Evolutionary conservation across 2,113 vertebrate genomes (phyloP), one percentile per base, ranked within the genome.

Genomic region (Callionymus lyra): DNA sequence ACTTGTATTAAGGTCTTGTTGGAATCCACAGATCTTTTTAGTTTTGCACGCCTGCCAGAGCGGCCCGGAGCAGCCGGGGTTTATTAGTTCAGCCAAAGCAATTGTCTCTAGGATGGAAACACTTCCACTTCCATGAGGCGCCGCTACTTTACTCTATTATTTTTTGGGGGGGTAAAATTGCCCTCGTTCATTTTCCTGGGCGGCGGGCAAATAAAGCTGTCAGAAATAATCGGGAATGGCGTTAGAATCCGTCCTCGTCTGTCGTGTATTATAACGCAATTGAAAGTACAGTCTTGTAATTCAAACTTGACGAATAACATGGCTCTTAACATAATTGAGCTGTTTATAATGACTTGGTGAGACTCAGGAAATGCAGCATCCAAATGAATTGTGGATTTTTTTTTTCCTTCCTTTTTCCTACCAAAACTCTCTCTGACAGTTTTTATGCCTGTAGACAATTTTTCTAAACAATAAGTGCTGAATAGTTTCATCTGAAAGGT

Each of bases 151-250:
- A 44, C 82, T 81, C 89, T 88, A 87, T 93, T 89, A 91, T 91
- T 91, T 91, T 84, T 33, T n/a, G n/a, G n/a, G n/a, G n/a, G n/a
- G n/a, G 83, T 82, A 74, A 91, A 92, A 93, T 92, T 92, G 82
- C 84, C 84, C 82, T 86, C 88, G 89, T 96, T 90, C 85, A 89
- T 94, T 91, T 86, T 68, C n/a, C 69, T 68, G 80, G 60, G 76
- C 87, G 89, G 86, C 87, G 89, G 82, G 83, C 83, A 70, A 89
- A 90, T 91, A 87, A 89, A 89, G 86, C 88, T 88, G 84, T 77
- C 83, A 84, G 85, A 86, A 84, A 87, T 91, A 87, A 87, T 87
- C 84, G 81, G 59, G 70, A 59, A 80, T 76, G 85, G 71, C 79
- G 85, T 89, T 88, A 87, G 76, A 80, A 76, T 76, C 82, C 81